Conservation (phyloP, 2,113 vertebrate species). For the Phrynosoma platyrhinos region DNA sequence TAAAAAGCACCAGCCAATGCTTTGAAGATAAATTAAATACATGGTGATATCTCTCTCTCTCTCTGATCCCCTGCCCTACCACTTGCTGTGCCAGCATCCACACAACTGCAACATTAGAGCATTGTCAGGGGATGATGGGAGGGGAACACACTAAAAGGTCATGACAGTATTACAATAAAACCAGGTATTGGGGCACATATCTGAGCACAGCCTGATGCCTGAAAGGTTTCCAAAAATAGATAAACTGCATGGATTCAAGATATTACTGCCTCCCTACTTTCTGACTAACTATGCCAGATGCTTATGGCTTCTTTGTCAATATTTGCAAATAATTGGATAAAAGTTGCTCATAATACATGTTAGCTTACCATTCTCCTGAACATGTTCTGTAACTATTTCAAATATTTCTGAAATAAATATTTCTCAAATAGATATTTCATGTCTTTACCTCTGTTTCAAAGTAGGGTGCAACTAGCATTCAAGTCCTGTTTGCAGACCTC, state of each 20-base stretch:
- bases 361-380: background rate
- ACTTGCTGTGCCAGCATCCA: background rate
- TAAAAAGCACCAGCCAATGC: background rate
- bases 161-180: no score
- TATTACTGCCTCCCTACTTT: background rate
- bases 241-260: background rate
- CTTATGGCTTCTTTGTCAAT: constrained; percentile 14
- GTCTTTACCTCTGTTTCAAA: no score
- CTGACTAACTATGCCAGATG: background rate
- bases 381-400: background rate
- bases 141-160: background rate
- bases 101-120: background rate
- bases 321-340: constrained; percentile 3
- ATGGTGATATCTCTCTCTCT: background rate
- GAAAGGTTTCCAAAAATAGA: background rate
- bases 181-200: background rate
- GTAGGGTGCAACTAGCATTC: no score
- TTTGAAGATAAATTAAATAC: background rate
- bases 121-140: background rate
- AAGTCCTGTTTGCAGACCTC: no score
- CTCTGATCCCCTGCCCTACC: background rate
- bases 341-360: background rate
- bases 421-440: no score
- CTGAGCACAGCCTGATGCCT: background rate
- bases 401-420: no score